Percentiles rank a stretch among this genome's conserved stretches.
Evolutionary conservation across 2,797 vertebrate species (phyloP).

Genomic region (Eulemur mongoz): DNA sequence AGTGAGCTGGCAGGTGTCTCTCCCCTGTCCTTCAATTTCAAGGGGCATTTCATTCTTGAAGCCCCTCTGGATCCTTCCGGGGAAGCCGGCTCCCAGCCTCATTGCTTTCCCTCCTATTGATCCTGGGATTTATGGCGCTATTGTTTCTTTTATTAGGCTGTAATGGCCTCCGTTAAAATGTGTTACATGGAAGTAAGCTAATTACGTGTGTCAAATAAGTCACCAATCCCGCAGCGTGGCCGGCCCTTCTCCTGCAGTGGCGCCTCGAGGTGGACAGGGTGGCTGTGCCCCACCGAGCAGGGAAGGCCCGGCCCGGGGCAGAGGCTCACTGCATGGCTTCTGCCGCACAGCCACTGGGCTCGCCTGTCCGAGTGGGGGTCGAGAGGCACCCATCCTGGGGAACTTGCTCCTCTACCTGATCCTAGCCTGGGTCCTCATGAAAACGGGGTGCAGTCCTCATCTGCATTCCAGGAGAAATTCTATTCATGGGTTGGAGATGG

Average conservation of each 20-base stretch:
- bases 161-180: conserved; percentile 74
- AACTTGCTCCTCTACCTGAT: not conserved
- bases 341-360: not conserved
- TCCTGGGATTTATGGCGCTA: conserved; percentile 68
- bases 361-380: fast-evolving
- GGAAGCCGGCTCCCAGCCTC: not conserved
- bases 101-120: conserved; percentile 60
- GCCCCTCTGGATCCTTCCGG: conserved; percentile 7
- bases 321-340: fast-evolving
- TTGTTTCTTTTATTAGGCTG: conserved; percentile 73
- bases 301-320: fast-evolving
- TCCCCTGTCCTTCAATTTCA: not conserved
- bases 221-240: not conserved
- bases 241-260: not conserved
- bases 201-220: conserved; percentile 77
- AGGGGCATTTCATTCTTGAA: not conserved
- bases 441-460: not conserved
- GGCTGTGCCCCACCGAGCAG: not conserved
- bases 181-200: conserved; percentile 75
- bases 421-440: not conserved
- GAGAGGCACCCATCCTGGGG: not conserved
- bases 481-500: not conserved
- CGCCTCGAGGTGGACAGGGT: not conserved
- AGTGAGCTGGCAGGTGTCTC: not conserved
- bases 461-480: not conserved